Base-by-base conservation (phyloP, 2,888 invertebrate species). In the Rhamnusium bicolor region DNA sequence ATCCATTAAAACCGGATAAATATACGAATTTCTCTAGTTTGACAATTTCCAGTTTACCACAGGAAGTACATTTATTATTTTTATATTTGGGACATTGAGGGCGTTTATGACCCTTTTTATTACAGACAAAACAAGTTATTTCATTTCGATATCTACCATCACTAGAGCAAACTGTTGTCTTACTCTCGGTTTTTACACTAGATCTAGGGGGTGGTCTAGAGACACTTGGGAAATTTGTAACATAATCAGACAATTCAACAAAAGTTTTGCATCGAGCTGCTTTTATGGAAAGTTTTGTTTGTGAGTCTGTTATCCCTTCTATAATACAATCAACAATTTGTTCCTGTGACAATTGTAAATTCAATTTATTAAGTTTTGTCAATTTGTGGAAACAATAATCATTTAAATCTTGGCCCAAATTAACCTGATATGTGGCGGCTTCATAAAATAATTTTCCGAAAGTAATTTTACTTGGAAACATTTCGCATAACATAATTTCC, bases 331-430 rank as follows among this genome's bases (percentile, higher is more conserved):
- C 60, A 18, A 60, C 40, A 32, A 29, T 60, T 60, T 60, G 60
- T 18, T 60, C 16, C 8, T 60, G 60, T 18, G 32, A 32, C 8
- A 40, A 16, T 2, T 60, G 1, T 60, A 40, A 40, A 2, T 60
- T 60, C 18, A 40, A 19, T 40, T 60, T 60, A 60, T 60, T 32
- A 32, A 60, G n/a, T n/a, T n/a, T 58, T 32, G 58, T 3, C 14
- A 58, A 16, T 32, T 58, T 58, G 29, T 58, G 58, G 32, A 58
- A 58, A 58, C 58, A 58, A 29, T 58, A 58, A 58, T 58, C 27
- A n/a, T n/a, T n/a, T n/a, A n/a, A n/a, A n/a, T n/a, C n/a, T n/a
- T n/a, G n/a, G n/a, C n/a, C n/a, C n/a, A n/a, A n/a, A n/a, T n/a
- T n/a, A n/a, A n/a, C n/a, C n/a, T n/a, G n/a, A n/a, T n/a, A n/a